These are phyloP conservation scores for Trissolcus basalis DNA, from an alignment of 1,140 invertebrate genomes.

Conservation along the genomic window DNA sequence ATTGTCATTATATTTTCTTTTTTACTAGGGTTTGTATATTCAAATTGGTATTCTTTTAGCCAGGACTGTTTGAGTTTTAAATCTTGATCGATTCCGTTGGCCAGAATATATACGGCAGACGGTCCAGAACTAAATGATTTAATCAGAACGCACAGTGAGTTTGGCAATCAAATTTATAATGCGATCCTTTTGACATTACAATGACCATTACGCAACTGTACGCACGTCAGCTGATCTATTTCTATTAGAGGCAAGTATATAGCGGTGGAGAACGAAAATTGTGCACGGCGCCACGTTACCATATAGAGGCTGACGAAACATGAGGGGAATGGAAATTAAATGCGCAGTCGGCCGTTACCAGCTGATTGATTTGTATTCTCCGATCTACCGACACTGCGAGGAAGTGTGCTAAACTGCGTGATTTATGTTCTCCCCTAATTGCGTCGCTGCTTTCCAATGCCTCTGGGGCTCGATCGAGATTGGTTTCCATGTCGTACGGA, in stretches of 20 bases:
- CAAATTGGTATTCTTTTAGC: no score
- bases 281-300: constrained; percentile 48
- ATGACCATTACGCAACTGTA: constrained; percentile 46
- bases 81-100: no score
- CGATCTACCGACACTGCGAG: constrained; percentile 67
- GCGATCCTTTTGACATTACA: constrained; percentile 50
- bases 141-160: constrained; percentile 11
- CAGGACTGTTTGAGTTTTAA: no score
- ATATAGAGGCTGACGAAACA: constrained; percentile 58
- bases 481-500: constrained; percentile 60
- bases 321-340: constrained; percentile 75
- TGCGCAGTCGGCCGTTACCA: constrained; percentile 73
- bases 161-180: constrained; percentile 36
- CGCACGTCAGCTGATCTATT: constrained; percentile 36
- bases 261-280: constrained; percentile 47
- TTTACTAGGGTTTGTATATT: no score
- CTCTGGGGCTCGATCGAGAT: constrained; percentile 61
- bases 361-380: constrained; percentile 76
- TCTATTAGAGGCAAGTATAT: constrained; percentile 54
- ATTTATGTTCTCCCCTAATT: constrained; percentile 76
- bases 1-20: no score
- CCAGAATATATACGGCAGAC: no score
- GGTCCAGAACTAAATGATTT: constrained; percentile 34
- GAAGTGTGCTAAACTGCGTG: constrained; percentile 74
- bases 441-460: constrained; percentile 64